These are phyloP conservation scores for Emmelina monodactyla DNA, from an alignment of 2,888 invertebrate genomes.

Conservation along the genomic window DNA sequence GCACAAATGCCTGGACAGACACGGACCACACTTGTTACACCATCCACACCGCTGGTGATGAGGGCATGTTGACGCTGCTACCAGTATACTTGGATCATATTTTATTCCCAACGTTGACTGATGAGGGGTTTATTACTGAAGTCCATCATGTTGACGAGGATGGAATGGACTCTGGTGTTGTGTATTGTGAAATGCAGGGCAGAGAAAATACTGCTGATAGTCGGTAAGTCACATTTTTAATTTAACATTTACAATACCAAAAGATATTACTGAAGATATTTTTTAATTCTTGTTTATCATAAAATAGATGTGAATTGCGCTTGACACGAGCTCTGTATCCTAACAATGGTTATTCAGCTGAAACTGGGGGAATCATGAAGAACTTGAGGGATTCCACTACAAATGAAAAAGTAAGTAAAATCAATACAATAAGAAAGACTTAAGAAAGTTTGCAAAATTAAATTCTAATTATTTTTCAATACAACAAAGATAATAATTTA, in stretches of 20 bases:
- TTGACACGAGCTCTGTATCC: slow-evolving; percentile 79
- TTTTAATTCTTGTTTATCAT: slow-evolving; percentile 18
- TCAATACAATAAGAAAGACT: no score
- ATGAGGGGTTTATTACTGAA: slow-evolving; percentile 85
- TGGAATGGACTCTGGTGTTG: slow-evolving; percentile 91
- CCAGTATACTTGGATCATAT: slow-evolving; percentile 93
- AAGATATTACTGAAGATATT: background rate
- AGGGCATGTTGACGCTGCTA: slow-evolving; percentile 87
- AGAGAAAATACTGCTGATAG: slow-evolving; percentile 82
- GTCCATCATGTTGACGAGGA: slow-evolving; percentile 90
- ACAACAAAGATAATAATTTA: no score
- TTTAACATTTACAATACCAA: background rate
- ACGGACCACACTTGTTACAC: slow-evolving; percentile 91
- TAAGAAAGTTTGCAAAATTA: no score
- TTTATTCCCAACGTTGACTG: slow-evolving; percentile 81
- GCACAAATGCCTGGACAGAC: slow-evolving; percentile 91
- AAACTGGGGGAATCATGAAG: slow-evolving; percentile 85
- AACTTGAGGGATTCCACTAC: slow-evolving; percentile 83
- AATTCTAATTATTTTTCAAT: no score
- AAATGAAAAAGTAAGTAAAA: slow-evolving; percentile 76
- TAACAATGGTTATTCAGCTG: slow-evolving; percentile 81
- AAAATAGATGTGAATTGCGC: slow-evolving; percentile 70
- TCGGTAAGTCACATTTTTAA: slow-evolving; percentile 26
- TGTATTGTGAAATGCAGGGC: slow-evolving; percentile 96
- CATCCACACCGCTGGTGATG: slow-evolving; percentile 81